Evolutionary conservation across 2,888 invertebrate genomes (phyloP).

Genomic region (Eueremaeus valkanovi): DNA sequence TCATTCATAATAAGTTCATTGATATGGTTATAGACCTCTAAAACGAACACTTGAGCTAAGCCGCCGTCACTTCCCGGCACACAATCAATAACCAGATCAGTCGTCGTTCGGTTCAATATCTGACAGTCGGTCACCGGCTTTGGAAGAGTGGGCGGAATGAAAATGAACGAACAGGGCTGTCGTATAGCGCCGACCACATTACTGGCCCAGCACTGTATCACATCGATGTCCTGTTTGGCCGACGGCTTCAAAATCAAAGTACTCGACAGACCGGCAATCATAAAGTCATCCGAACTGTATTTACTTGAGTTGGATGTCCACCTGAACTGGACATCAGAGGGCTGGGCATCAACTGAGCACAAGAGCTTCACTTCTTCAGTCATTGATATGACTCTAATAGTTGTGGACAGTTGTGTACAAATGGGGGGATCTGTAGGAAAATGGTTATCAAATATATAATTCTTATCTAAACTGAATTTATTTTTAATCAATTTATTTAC

Average conservation of each 20-base stretch:
- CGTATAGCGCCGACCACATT: background rate
- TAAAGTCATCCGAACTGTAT: background rate
- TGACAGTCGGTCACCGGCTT: conserved; percentile 3
- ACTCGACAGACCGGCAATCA: background rate
- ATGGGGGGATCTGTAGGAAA: background rate
- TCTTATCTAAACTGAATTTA: too few species aligned
- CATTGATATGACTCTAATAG: background rate
- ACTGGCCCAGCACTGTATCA: background rate
- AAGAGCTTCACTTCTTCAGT: background rate
- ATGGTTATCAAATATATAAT: too few species aligned
- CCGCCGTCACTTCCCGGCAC: conserved; percentile 34
- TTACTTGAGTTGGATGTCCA: background rate
- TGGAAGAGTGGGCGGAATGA: background rate
- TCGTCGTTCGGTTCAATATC: background rate
- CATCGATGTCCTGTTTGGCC: background rate
- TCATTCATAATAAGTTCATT: conserved; percentile 8
- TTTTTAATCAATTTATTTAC: too few species aligned
- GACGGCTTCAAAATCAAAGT: background rate
- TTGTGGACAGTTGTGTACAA: background rate
- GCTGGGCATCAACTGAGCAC: conserved; percentile 3
- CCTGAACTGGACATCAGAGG: background rate
- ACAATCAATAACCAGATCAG: conserved; percentile 14
- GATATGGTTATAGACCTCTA: conserved; percentile 28
- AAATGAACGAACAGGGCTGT: background rate
- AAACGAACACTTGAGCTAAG: background rate